These are phyloP conservation scores for Sitobion miscanthi DNA, from an alignment of 1,140 invertebrate genomes.

Conservation along the genomic window DNA sequence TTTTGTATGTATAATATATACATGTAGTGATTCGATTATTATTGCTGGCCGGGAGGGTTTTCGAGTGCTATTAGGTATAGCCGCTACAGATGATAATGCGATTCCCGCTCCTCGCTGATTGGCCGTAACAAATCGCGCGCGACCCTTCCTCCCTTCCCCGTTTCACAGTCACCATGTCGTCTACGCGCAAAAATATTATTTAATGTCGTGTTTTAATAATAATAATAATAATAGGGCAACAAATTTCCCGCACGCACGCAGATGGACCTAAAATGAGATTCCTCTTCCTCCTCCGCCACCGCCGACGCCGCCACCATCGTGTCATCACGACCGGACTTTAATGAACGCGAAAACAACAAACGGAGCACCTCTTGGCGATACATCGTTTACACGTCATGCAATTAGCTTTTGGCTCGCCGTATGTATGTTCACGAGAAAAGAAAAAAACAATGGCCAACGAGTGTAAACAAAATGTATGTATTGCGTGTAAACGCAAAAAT, in stretches of 20 bases:
- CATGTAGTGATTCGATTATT: slow-evolving; percentile 31
- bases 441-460: background rate
- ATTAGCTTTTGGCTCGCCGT: background rate
- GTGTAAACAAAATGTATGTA: background rate
- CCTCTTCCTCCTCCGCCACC: background rate
- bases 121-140: background rate
- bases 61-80: background rate
- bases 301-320: background rate
- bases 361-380: background rate
- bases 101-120: background rate
- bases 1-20: background rate
- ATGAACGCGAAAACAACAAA: background rate
- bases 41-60: background rate
- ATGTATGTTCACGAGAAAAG: background rate
- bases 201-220: background rate
- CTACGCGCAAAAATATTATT: background rate
- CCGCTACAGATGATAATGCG: background rate
- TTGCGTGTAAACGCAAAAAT: background rate
- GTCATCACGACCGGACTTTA: background rate
- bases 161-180: background rate
- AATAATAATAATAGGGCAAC: background rate
- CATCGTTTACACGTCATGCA: background rate
- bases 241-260: background rate
- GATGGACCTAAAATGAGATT: background rate
- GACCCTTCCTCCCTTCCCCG: background rate